These are phyloP conservation scores for Bradypodion pumilum DNA, from an alignment of 2,797 vertebrate genomes.

Conservation along the genomic window DNA sequence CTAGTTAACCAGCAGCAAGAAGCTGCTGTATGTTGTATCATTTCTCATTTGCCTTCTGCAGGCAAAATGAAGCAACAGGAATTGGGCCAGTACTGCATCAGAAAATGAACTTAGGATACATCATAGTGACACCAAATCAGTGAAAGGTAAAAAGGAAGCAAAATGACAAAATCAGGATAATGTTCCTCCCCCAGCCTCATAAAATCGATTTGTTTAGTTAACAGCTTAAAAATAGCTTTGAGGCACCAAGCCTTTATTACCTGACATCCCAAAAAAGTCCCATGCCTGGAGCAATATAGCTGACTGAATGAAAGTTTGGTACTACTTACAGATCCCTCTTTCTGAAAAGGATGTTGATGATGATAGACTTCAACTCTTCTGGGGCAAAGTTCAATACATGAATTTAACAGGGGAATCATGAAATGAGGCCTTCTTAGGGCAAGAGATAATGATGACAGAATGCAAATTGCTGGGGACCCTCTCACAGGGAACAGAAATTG, in stretches of 20 bases:
- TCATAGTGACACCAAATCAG: background rate
- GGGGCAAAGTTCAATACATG: background rate
- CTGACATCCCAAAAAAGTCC: background rate
- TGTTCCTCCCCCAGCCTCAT: too few relatives aligned
- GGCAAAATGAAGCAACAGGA: too few relatives aligned
- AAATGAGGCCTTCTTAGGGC: background rate
- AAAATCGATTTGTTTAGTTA: background rate
- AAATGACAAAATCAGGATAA: background rate
- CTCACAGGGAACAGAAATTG: background rate
- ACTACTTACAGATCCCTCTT: background rate
- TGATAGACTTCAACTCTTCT: background rate
- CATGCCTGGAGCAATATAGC: background rate
- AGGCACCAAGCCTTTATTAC: background rate
- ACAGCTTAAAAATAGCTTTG: background rate
- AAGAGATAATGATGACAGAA: constrained; percentile 5
- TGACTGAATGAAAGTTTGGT: background rate
- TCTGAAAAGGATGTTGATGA: background rate
- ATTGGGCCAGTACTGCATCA: background rate
- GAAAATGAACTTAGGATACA: background rate
- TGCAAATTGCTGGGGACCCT: constrained; percentile 8
- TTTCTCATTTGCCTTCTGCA: too few relatives aligned
- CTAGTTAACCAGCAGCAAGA: too few relatives aligned
- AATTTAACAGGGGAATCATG: background rate
- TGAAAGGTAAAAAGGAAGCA: constrained; percentile 3
- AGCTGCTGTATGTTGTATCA: too few relatives aligned